Evolutionary conservation across 2,888 invertebrate species (phyloP), one percentile per base, ranked within the genome.

Genomic region (Psococerastis gibbosa): DNA sequence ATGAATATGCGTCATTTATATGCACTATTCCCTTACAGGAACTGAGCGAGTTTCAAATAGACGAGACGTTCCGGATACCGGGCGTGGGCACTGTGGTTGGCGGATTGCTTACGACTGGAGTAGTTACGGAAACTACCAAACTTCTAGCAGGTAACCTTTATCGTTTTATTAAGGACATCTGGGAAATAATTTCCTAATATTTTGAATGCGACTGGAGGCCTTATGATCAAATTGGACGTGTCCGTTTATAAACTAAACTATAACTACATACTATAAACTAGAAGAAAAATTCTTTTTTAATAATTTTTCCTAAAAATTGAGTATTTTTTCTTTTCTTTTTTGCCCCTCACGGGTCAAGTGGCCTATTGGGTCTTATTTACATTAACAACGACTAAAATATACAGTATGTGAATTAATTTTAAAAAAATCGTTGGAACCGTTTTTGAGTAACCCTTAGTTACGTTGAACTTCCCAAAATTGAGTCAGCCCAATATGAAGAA

Each of bases 51-150:
- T 92, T 92, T 60, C 87, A 94, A 68, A 82, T 97, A 34, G 95
- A 97, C 58, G 94, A 94, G 64, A 85, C 84, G 9, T 88, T 89
- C 51, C 75, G 79, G 56, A 83, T 87, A 13, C 79, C 79, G 0
- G 83, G 82, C 51, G 71, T 79, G 1, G 83, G 83, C 0, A 80
- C 82, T 6, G 82, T 91, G 20, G 73, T 89, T 1, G 89, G 88
- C 1, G 91, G 91, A 0, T 63, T 91, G 6, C 60, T 92, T 35
- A 76, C 78, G 0, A 78, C 81, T 55, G 97, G 97, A 0, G 74
- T 80, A 17, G 72, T 97, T 31, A 74, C 73, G 20, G 91, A 94
- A 59, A 85, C 85, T n/a, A 76, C 78, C 54, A 66, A 70, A 43
- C 67, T 85, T 55, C 70, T 79, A 46, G 75, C 83, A 34, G 80